phyloP scores from a whole-genome alignment of 2,888 invertebrate genomes.

The Mesoligia furuncula region DNA sequence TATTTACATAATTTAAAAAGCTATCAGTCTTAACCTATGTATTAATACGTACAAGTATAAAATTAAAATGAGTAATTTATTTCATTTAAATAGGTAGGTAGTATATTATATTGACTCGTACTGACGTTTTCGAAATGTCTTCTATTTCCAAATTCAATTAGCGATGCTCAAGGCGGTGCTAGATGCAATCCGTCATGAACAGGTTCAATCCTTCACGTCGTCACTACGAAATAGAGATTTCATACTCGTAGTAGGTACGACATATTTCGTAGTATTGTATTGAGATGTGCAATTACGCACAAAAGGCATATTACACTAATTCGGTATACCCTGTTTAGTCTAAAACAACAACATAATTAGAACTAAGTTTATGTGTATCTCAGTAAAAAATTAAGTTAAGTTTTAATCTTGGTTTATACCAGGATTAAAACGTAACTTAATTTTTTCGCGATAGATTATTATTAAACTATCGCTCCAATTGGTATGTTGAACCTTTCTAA shows the following conservation, averaged over 20 bases:
- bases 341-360: neutral
- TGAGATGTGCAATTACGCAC: neutral
- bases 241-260: neutral
- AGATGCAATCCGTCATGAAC: conserved; percentile 13
- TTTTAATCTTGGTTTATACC: conserved; percentile 7
- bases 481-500: neutral
- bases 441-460: no score
- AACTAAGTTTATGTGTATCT: neutral
- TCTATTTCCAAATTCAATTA: conserved; percentile 28
- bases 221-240: neutral
- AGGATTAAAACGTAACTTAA: no score
- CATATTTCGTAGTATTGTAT: neutral
- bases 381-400: neutral
- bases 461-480: neutral
- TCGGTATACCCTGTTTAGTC: neutral
- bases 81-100: neutral
- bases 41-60: neutral
- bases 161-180: neutral
- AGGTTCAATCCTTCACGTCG: neutral
- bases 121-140: neutral
- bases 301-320: neutral
- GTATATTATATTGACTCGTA: neutral
- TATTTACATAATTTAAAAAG: no score
- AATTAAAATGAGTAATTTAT: neutral
- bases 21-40: no score